phyloP scores from a whole-genome alignment of 2,113 vertebrate species.

The Phaetusa simplex region DNA sequence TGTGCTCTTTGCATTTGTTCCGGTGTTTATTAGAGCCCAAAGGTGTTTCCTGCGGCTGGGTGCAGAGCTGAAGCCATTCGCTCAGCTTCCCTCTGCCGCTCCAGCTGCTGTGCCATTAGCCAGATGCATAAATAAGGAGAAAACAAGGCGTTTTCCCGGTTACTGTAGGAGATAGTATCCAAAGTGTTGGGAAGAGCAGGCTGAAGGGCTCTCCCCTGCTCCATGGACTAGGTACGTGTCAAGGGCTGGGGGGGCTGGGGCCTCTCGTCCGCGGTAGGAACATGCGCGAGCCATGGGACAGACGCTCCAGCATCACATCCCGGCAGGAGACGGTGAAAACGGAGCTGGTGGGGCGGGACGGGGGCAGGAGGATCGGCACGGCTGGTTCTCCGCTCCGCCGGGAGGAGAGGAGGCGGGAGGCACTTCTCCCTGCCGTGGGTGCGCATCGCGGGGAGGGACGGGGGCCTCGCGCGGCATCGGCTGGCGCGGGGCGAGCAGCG shows the following conservation, averaged over 20 bases:
- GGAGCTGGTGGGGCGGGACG: neutral
- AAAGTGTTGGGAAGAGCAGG: neutral
- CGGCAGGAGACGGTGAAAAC: rapidly evolving
- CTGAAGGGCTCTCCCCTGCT: neutral
- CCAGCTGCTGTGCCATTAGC: neutral
- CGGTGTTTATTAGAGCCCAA: neutral
- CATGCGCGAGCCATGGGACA: rapidly evolving
- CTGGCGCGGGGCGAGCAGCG: no score
- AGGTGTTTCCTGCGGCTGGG: neutral
- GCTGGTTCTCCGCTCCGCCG: neutral
- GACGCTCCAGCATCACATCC: neutral
- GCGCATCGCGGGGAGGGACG: rapidly evolving
- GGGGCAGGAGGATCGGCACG: neutral
- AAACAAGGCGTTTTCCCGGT: neutral
- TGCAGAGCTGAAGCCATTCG: neutral
- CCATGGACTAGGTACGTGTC: rapidly evolving
- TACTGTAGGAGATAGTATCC: neutral
- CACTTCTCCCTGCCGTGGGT: neutral
- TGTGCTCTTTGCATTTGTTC: neutral
- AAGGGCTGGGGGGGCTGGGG: neutral
- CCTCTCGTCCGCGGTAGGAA: rapidly evolving
- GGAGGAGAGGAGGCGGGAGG: neutral
- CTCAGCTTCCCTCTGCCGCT: neutral
- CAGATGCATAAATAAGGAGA: neutral
- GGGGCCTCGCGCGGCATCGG: neutral